Evolutionary conservation across 2,797 vertebrate species (phyloP).

Genomic region (Tympanoctomys barrerae): DNA sequence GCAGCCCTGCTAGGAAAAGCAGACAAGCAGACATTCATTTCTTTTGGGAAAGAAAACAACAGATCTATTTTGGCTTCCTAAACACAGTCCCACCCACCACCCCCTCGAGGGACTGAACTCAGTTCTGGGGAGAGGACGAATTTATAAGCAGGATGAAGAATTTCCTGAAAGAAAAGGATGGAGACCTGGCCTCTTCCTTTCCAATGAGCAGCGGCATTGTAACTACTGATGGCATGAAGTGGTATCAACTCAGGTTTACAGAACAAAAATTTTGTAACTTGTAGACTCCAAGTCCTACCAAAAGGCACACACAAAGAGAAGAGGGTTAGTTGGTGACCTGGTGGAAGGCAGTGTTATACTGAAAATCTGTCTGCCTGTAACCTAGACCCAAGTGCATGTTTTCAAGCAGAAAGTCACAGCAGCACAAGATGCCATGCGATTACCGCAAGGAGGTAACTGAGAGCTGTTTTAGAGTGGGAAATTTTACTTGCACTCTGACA

Average conservation of each 20-base stretch:
- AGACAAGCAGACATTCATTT: not conserved
- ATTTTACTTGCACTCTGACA: not conserved
- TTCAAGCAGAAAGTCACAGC: not conserved
- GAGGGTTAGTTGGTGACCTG: too few relatives aligned
- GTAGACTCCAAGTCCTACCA: not conserved
- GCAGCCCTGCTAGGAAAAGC: not conserved
- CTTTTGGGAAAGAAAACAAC: not conserved
- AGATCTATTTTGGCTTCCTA: not conserved
- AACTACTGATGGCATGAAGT: not conserved
- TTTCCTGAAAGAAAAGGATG: not conserved
- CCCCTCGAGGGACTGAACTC: not conserved
- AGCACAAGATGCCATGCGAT: not conserved
- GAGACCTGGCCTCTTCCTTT: not conserved
- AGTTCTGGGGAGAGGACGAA: not conserved
- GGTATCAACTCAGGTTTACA: not conserved
- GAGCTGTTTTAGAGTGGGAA: not conserved
- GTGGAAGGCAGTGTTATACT: not conserved
- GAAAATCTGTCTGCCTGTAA: not conserved
- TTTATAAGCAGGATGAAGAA: not conserved
- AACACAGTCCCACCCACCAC: not conserved
- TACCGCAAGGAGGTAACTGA: not conserved
- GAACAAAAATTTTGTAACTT: not conserved
- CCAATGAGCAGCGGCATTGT: not conserved
- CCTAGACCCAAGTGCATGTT: not conserved
- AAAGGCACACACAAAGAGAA: not conserved